A percentile compares a stretch with the other conserved stretches of the same genome.
Evolutionary conservation across 2,797 vertebrate genomes (phyloP).

Genomic region (Sarcophilus harrisii): DNA sequence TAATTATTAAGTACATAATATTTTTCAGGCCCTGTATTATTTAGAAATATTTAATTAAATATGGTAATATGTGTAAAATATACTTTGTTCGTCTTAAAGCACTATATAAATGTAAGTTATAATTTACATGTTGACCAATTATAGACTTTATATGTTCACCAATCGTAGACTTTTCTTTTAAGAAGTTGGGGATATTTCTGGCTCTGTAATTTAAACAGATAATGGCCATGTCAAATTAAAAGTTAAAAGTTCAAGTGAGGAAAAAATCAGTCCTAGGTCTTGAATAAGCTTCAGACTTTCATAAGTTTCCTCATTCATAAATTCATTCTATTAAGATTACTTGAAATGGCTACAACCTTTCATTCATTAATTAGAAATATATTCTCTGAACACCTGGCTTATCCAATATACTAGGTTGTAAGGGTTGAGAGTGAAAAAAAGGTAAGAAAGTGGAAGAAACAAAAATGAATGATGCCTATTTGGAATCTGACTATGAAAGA

Average conservation of each 20-base stretch:
- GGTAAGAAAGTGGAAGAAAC: background rate
- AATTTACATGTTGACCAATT: background rate
- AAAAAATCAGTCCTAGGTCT: background rate
- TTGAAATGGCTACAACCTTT: background rate
- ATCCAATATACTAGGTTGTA: background rate
- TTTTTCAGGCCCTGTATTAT: background rate
- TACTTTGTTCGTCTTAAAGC: background rate
- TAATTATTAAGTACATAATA: background rate
- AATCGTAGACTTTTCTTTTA: background rate
- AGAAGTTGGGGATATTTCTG: background rate
- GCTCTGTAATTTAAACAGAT: background rate
- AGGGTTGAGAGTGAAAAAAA: background rate
- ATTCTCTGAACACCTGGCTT: background rate
- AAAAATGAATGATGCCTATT: background rate
- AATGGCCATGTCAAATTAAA: background rate
- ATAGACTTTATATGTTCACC: background rate
- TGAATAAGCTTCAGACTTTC: background rate
- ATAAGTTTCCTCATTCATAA: rapidly evolving
- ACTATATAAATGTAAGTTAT: background rate
- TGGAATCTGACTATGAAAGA: background rate
- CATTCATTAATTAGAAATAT: background rate
- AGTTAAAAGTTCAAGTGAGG: background rate
- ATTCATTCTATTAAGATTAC: background rate
- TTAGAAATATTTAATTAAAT: background rate
- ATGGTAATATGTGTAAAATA: background rate